A percentile compares a stretch with the other conserved stretches of the same genome.
Conservation (phyloP, 2,888 invertebrate species). For the Leptopilina syphax region DNA sequence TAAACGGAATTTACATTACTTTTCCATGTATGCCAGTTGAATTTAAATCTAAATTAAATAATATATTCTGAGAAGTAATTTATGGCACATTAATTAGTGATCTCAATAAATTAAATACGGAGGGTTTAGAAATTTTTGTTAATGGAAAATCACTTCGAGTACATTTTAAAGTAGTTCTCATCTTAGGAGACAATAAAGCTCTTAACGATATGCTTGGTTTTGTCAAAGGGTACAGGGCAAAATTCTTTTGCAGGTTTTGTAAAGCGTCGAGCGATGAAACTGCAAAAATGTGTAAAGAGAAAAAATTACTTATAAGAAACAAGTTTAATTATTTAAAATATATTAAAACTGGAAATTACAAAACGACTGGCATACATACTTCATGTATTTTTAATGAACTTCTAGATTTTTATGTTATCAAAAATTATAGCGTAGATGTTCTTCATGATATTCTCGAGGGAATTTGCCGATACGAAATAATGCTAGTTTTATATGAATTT, state of each 20-base stretch:
- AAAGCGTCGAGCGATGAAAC: conserved; percentile 1
- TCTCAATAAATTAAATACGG: conserved; percentile 41
- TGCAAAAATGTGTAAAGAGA: not conserved
- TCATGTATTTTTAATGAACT: conserved; percentile 19
- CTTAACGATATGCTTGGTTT: conserved; percentile 45
- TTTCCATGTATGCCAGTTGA: conserved; percentile 31
- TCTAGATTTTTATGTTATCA: conserved; percentile 16
- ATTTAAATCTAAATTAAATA: conserved; percentile 38
- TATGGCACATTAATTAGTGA: conserved; percentile 37
- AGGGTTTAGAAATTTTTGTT: conserved; percentile 41
- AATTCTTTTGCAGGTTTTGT: conserved; percentile 34
- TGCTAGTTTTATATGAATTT: conserved; percentile 1
- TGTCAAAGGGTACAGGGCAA: conserved; percentile 39
- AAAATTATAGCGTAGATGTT: conserved; percentile 28
- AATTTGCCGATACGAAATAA: conserved; percentile 14
- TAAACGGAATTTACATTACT: conserved; percentile 41
- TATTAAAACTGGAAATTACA: not conserved
- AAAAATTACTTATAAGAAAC: conserved; percentile 8
- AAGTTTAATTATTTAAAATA: conserved; percentile 1
- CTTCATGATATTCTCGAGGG: conserved; percentile 17
- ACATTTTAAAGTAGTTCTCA: conserved; percentile 45
- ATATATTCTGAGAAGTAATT: conserved; percentile 40
- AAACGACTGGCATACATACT: conserved; percentile 14
- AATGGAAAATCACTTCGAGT: conserved; percentile 15
- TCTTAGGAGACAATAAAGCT: conserved; percentile 45